Conservation (phyloP, 2,797 vertebrate species). For the Coregonus ussuriensis region DNA sequence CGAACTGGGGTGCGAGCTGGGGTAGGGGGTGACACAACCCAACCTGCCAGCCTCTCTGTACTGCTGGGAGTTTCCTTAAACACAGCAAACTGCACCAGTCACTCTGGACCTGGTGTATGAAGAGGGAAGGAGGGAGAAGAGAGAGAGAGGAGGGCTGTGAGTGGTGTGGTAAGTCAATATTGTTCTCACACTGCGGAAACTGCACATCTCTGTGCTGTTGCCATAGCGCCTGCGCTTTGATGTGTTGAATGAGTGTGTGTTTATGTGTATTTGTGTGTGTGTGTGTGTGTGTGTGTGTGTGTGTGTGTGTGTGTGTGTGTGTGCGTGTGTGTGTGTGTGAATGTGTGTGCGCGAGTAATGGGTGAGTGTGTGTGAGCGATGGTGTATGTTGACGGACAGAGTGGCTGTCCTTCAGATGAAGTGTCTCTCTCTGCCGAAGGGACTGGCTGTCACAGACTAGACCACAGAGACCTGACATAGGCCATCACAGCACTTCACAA, state of each 20-base stretch:
- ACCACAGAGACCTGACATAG: neutral
- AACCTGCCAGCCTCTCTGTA: slow-evolving; percentile 39
- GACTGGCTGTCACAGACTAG: slow-evolving; percentile 29
- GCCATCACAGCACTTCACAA: neutral
- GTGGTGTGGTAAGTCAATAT: slow-evolving; percentile 67
- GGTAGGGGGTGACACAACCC: no score
- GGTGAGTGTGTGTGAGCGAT: slow-evolving; percentile 10
- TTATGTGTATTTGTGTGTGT: slow-evolving; percentile 3
- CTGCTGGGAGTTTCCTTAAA: slow-evolving; percentile 53
- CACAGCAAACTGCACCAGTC: slow-evolving; percentile 41
- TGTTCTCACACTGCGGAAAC: slow-evolving; percentile 57
- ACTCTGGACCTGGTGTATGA: slow-evolving; percentile 19
- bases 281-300: neutral
- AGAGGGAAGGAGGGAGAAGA: slow-evolving; percentile 10
- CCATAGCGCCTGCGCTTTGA: slow-evolving; percentile 64
- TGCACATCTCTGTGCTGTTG: slow-evolving; percentile 64
- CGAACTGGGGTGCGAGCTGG: no score
- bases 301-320: neutral
- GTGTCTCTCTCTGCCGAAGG: slow-evolving; percentile 53
- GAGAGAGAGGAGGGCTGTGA: slow-evolving; percentile 5
- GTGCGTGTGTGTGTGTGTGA: slow-evolving; percentile 8
- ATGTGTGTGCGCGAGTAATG: no score
- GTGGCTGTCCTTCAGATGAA: slow-evolving; percentile 59
- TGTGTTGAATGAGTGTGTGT: slow-evolving; percentile 51
- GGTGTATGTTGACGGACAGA: slow-evolving; percentile 29